Percentiles rank a stretch among this genome's conserved stretches.
These are phyloP conservation scores for Phrynocephalus forsythii DNA, from an alignment of 2,797 vertebrate genomes.

Conservation along the genomic window DNA sequence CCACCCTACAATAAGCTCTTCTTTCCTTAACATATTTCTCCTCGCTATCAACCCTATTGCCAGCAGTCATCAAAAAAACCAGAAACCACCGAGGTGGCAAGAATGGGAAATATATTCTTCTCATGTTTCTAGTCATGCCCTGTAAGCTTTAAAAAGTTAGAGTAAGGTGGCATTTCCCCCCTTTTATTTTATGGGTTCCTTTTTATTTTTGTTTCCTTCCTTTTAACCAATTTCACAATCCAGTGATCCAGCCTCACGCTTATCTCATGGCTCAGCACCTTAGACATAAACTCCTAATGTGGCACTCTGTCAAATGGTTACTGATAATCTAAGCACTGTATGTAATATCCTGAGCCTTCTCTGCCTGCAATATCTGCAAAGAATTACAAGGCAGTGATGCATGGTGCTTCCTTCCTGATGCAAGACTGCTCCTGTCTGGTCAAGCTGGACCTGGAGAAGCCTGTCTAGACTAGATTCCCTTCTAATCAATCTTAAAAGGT, in stretches of 20 bases:
- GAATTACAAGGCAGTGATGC: slow-evolving; percentile 53
- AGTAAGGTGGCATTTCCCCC: background rate
- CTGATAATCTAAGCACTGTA: slow-evolving; percentile 51
- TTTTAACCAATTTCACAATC: slow-evolving; percentile 64
- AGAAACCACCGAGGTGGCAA: background rate
- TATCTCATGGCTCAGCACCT: slow-evolving; percentile 61
- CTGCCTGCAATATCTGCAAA: slow-evolving; percentile 18
- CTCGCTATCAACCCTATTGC: background rate
- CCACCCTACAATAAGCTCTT: background rate
- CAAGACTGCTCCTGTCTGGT: slow-evolving; percentile 41
- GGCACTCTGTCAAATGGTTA: slow-evolving; percentile 47
- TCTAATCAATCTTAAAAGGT: slow-evolving; percentile 48
- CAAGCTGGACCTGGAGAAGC: slow-evolving; percentile 59
- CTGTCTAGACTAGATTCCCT: slow-evolving; percentile 19
- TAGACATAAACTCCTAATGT: slow-evolving; percentile 52
- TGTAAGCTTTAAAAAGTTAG: slow-evolving; percentile 20
- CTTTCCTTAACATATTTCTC: background rate
- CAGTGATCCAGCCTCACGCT: slow-evolving; percentile 58
- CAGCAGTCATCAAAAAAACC: background rate
- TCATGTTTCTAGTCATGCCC: background rate
- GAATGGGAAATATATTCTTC: slow-evolving; percentile 14
- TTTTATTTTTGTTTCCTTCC: slow-evolving; percentile 53
- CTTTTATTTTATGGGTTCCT: slow-evolving; percentile 45
- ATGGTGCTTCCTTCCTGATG: slow-evolving; percentile 9
- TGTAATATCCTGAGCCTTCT: background rate